phyloP scores from a whole-genome alignment of 2,797 vertebrate species.

The Phoebastria nigripes region DNA sequence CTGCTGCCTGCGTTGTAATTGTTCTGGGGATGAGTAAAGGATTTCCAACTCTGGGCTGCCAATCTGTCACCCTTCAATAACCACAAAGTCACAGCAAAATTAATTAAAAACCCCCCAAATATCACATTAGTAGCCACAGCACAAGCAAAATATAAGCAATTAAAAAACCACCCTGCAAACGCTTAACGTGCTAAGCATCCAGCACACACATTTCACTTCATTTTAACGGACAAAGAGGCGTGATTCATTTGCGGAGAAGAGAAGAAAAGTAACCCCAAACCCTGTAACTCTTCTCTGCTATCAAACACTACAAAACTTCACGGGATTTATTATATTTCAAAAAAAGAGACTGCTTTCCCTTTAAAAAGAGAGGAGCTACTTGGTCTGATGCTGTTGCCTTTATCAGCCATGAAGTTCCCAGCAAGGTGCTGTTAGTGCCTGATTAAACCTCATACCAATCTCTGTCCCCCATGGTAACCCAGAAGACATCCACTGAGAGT shows the following conservation, averaged over 20 bases:
- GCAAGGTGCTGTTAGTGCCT: conserved; percentile 81
- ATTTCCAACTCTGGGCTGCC: conserved; percentile 40
- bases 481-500: conserved; percentile 78
- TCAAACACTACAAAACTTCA: conserved; percentile 63
- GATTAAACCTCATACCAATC: conserved; percentile 81
- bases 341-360: conserved; percentile 70
- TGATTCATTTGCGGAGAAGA: neutral
- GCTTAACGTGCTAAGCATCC: neutral
- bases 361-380: conserved; percentile 75
- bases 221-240: conserved; percentile 21
- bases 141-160: conserved; percentile 50
- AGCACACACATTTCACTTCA: neutral
- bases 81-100: conserved; percentile 43
- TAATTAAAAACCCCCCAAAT: conserved; percentile 21
- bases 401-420: conserved; percentile 81
- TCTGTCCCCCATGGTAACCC: conserved; percentile 77
- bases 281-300: conserved; percentile 11
- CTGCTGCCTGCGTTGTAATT: conserved; percentile 26
- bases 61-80: conserved; percentile 51
- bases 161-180: conserved; percentile 8
- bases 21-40: conserved; percentile 39
- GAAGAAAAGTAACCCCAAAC: conserved; percentile 42
- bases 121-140: conserved; percentile 16
- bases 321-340: conserved; percentile 65
- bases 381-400: conserved; percentile 73